Conservation (phyloP, 2,888 invertebrate genomes). For the Melipona beecheii region DNA sequence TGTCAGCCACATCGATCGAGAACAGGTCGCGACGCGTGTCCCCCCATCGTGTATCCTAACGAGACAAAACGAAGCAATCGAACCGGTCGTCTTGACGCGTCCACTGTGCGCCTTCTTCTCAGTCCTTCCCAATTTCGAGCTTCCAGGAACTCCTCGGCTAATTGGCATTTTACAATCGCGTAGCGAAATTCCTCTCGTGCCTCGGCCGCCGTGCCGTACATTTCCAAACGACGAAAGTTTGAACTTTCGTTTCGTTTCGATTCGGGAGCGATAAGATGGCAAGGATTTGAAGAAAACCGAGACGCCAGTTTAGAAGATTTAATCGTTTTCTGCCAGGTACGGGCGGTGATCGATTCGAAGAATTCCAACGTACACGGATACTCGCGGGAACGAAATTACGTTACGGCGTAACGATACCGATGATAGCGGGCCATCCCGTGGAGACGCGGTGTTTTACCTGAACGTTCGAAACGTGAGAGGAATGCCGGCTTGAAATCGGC, state of each 20-base stretch:
- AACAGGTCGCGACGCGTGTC: slow-evolving; percentile 72
- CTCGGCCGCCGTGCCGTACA: too few species aligned
- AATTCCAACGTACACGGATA: background rate
- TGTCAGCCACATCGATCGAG: slow-evolving; percentile 70
- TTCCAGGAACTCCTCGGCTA: slow-evolving; percentile 23
- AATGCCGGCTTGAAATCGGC: slow-evolving; percentile 65
- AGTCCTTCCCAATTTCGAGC: slow-evolving; percentile 42
- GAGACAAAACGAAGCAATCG: slow-evolving; percentile 72
- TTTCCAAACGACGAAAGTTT: too few species aligned
- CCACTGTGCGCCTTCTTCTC: slow-evolving; percentile 41
- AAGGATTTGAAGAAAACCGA: too few species aligned
- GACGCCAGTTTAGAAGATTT: too few species aligned
- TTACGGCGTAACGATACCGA: slow-evolving; percentile 55
- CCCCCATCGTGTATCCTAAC: slow-evolving; percentile 71
- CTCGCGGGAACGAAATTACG: slow-evolving; percentile 35
- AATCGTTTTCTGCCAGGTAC: too few species aligned
- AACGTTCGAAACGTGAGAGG: slow-evolving; percentile 72
- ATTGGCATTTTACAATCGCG: slow-evolving; percentile 26
- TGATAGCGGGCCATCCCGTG: slow-evolving; percentile 57
- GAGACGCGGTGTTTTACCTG: slow-evolving; percentile 67
- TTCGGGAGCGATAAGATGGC: too few species aligned
- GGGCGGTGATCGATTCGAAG: background rate
- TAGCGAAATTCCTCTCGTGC: background rate
- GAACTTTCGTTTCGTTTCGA: too few species aligned
- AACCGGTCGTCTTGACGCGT: slow-evolving; percentile 56